Evolutionary conservation across 2,888 invertebrate genomes (phyloP).

Genomic region (Synergus japonicus): DNA sequence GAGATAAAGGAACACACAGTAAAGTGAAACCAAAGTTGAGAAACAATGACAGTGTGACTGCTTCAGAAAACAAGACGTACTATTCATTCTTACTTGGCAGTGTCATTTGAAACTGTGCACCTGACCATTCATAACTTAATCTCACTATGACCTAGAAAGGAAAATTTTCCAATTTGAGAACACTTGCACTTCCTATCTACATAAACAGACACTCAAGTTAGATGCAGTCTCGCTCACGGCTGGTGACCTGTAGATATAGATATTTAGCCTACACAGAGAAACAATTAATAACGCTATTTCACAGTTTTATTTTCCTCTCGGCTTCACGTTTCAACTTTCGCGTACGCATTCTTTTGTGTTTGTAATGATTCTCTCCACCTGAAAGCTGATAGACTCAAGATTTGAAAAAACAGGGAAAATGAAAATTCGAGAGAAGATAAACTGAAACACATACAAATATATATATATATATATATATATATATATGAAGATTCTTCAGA

Average conservation of each 20-base stretch:
- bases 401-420: background rate
- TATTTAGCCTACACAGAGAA: conserved; percentile 3
- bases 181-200: conserved; percentile 38
- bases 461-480: too few species aligned
- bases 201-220: conserved; percentile 12
- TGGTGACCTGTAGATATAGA: conserved; percentile 21
- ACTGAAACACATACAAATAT: too few species aligned
- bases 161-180: conserved; percentile 21
- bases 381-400: background rate
- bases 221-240: conserved; percentile 13
- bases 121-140: conserved; percentile 39
- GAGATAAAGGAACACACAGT: conserved; percentile 38
- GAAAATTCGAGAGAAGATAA: background rate
- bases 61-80: conserved; percentile 20
- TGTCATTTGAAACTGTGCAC: conserved; percentile 28
- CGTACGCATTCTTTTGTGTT: background rate
- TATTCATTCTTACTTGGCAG: conserved; percentile 24
- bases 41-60: conserved; percentile 33
- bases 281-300: conserved; percentile 22
- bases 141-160: conserved; percentile 32
- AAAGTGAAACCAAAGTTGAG: conserved; percentile 28
- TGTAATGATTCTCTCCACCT: background rate
- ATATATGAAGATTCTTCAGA: too few species aligned
- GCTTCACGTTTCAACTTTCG: background rate
- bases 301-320: conserved; percentile 3